Conservation (phyloP, 2,797 vertebrate genomes). For the Rhabdomys pumilio region DNA sequence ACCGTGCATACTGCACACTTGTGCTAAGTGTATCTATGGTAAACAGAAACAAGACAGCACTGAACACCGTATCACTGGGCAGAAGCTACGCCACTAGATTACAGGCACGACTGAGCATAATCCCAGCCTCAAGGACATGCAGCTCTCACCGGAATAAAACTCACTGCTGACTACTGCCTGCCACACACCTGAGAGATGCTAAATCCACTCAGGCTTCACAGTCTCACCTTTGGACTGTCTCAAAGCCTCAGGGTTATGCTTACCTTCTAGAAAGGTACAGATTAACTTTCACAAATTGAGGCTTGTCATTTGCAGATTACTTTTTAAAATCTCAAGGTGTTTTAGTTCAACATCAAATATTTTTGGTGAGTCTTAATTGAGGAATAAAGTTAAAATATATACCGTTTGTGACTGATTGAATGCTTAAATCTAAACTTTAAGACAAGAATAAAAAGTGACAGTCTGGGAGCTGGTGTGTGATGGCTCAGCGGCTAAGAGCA, state of each 20-base stretch:
- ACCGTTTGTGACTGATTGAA: not conserved
- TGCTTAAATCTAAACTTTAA: conserved; percentile 27
- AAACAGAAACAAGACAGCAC: not conserved
- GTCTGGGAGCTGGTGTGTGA: not conserved
- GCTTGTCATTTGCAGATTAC: conserved; percentile 47
- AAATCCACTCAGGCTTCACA: not conserved
- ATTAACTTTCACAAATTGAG: conserved; percentile 49
- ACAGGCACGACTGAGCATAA: not conserved
- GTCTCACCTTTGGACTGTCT: not conserved
- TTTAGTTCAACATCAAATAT: conserved; percentile 47
- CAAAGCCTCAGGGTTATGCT: conserved; percentile 13
- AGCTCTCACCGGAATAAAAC: not conserved
- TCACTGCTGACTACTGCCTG: not conserved
- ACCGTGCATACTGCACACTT: not conserved
- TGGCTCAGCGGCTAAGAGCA: not conserved
- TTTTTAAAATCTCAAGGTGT: not conserved
- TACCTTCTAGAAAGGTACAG: conserved; percentile 23
- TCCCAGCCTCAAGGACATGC: not conserved
- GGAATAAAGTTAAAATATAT: not conserved
- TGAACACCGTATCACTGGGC: not conserved
- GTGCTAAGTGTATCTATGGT: not conserved
- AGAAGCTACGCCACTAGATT: not conserved
- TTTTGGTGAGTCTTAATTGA: conserved; percentile 14
- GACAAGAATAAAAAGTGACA: conserved; percentile 3
- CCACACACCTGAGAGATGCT: not conserved